A percentile compares a stretch with the other conserved stretches of the same genome.
These are phyloP conservation scores for Ophion ventricosus DNA, from an alignment of 2,888 invertebrate genomes.

Conservation along the genomic window DNA sequence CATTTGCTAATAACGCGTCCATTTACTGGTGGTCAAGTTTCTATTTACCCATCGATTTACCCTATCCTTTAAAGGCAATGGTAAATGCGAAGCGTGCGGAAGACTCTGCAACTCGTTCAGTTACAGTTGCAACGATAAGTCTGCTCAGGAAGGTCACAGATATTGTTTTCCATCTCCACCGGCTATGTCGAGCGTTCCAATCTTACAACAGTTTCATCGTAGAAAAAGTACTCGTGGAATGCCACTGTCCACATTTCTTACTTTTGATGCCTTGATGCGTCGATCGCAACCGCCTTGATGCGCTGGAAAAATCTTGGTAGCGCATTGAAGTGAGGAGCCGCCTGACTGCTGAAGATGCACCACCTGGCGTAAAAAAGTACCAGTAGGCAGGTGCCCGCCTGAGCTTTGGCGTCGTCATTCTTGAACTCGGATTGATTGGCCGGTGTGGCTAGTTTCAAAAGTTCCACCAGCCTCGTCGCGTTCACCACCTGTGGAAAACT, in stretches of 20 bases:
- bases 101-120: no score
- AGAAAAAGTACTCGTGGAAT: no score
- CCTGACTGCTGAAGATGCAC: conserved; percentile 95
- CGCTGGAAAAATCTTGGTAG: conserved; percentile 94
- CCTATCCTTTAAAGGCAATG: no score
- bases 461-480: conserved; percentile 88
- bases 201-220: neutral
- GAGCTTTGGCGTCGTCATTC: conserved; percentile 83
- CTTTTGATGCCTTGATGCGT: conserved; percentile 92
- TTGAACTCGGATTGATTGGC: conserved; percentile 84
- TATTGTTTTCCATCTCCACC: neutral
- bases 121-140: no score
- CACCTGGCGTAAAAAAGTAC: conserved; percentile 95
- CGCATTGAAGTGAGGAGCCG: conserved; percentile 96
- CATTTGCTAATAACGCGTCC: no score
- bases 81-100: no score
- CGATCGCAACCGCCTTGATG: conserved; percentile 94
- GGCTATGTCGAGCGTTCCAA: neutral
- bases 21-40: no score
- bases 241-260: conserved; percentile 71
- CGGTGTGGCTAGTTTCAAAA: conserved; percentile 88
- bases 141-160: no score
- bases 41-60: no score
- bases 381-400: conserved; percentile 88
- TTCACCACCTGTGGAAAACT: conserved; percentile 86